These are phyloP conservation scores for Serilophus lunatus DNA, from an alignment of 2,113 vertebrate species.

Conservation along the genomic window DNA sequence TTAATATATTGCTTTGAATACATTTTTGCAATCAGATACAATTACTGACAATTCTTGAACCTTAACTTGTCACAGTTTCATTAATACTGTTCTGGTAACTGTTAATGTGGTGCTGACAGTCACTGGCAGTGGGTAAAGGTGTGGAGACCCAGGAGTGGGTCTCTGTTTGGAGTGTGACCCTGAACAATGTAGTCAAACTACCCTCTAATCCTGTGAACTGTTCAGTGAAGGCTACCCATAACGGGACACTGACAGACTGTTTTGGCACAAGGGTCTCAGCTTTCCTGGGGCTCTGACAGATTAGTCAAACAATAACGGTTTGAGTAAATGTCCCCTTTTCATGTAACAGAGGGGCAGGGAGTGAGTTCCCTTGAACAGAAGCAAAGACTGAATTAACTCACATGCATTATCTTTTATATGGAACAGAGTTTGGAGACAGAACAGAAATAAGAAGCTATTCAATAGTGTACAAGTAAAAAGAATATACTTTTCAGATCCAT, in stretches of 20 bases:
- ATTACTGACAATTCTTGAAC: not conserved
- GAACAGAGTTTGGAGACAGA: not conserved
- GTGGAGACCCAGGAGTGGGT: not conserved
- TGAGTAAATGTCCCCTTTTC: not conserved
- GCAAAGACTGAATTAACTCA: not conserved
- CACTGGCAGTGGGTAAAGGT: rapidly evolving
- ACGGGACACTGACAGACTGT: rapidly evolving
- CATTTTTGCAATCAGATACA: not conserved
- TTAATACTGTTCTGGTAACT: not conserved
- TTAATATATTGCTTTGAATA: not conserved
- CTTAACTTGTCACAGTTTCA: not conserved
- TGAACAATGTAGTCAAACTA: rapidly evolving
- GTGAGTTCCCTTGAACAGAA: not conserved
- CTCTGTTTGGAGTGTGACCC: not conserved
- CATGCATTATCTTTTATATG: not conserved
- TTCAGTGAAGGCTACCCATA: too few species aligned
- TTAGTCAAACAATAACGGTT: not conserved
- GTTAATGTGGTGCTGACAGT: too few species aligned
- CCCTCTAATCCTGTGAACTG: not conserved
- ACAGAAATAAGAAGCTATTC: not conserved
- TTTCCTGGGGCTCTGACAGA: not conserved
- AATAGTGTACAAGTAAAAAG: not conserved
- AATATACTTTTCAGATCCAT: not conserved
- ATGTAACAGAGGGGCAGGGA: not conserved
- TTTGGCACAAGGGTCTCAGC: not conserved